Conservation (phyloP, 2,888 invertebrate species). For the Choreutis nemorana region DNA sequence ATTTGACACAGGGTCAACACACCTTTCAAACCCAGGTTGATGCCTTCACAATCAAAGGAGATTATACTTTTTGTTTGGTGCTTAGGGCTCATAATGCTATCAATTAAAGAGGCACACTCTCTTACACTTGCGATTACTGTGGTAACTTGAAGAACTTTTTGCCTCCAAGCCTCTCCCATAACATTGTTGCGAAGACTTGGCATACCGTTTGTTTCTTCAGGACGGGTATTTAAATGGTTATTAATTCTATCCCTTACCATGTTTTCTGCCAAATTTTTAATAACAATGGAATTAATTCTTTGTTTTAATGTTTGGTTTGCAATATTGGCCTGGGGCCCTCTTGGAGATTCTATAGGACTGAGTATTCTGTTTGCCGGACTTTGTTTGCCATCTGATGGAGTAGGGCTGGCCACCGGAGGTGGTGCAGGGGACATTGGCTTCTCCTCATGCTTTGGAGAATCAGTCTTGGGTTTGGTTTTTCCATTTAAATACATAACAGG, state of each 20-base stretch:
- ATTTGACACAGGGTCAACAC: slow-evolving; percentile 87
- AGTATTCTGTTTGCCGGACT: slow-evolving; percentile 58
- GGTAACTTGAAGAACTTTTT: slow-evolving; percentile 82
- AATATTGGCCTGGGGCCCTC: slow-evolving; percentile 53
- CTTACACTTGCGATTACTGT: slow-evolving; percentile 81
- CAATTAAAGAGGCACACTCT: slow-evolving; percentile 79
- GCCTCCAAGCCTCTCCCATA: slow-evolving; percentile 80
- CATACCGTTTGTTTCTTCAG: slow-evolving; percentile 50
- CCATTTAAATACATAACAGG: slow-evolving; percentile 66
- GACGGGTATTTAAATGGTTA: slow-evolving; percentile 51
- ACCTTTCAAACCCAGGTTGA: slow-evolving; percentile 89
- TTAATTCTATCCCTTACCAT: slow-evolving; percentile 64
- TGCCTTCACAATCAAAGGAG: slow-evolving; percentile 92
- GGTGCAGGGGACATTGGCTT: slow-evolving; percentile 40
- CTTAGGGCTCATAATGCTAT: slow-evolving; percentile 72
- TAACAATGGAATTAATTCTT: slow-evolving; percentile 85
- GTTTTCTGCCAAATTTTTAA: slow-evolving; percentile 90
- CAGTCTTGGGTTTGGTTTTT: slow-evolving; percentile 57
- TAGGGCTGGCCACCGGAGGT: slow-evolving; percentile 44
- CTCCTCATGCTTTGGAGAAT: slow-evolving; percentile 58
- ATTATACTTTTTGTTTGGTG: slow-evolving; percentile 69
- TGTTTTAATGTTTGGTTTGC: slow-evolving; percentile 85
- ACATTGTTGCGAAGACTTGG: slow-evolving; percentile 47
- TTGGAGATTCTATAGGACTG: slow-evolving; percentile 60
- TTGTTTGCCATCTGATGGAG: slow-evolving; percentile 50